phyloP scores from a whole-genome alignment of 2,113 vertebrate species.

The Aphyosemion australe region DNA sequence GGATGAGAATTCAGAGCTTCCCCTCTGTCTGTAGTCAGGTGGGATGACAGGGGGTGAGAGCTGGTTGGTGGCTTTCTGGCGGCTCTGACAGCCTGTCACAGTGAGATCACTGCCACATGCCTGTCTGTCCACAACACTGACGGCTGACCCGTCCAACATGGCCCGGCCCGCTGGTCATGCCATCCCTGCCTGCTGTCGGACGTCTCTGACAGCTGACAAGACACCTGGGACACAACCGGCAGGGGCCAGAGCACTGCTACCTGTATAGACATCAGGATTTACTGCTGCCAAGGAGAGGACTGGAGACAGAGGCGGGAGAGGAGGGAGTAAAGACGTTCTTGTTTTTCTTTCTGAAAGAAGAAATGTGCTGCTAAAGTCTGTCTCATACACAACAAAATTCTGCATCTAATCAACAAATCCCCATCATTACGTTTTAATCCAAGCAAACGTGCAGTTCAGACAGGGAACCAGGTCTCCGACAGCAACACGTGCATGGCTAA shows the following conservation, averaged over 20 bases:
- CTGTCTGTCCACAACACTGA: conserved; percentile 74
- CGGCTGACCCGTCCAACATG: conserved; percentile 73
- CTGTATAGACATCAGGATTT: conserved; percentile 75
- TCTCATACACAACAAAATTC: conserved; percentile 30
- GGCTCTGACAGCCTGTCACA: conserved; percentile 73
- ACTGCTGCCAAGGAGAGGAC: conserved; percentile 65
- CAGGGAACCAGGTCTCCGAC: conserved; percentile 12
- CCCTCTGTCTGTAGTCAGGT: conserved; percentile 70
- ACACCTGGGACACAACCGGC: conserved; percentile 72
- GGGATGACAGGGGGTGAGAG: conserved; percentile 70
- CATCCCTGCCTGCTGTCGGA: conserved; percentile 73
- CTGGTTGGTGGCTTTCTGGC: conserved; percentile 63
- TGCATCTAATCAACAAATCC: conserved; percentile 29
- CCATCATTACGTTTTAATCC: conserved; percentile 31
- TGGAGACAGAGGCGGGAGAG: conserved; percentile 9
- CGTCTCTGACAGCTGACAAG: conserved; percentile 78
- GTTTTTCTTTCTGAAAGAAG: conserved; percentile 11
- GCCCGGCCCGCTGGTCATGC: conserved; percentile 68
- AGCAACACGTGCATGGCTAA: conserved; percentile 22
- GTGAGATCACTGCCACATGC: conserved; percentile 77
- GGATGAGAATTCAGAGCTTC: conserved; percentile 61
- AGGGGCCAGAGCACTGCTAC: conserved; percentile 72
- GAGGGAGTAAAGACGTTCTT: background rate
- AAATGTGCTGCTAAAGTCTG: conserved; percentile 1
- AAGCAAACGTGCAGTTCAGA: conserved; percentile 18